phyloP scores from a whole-genome alignment of 2,113 vertebrate genomes.

The Nyctereutes procyonoides region DNA sequence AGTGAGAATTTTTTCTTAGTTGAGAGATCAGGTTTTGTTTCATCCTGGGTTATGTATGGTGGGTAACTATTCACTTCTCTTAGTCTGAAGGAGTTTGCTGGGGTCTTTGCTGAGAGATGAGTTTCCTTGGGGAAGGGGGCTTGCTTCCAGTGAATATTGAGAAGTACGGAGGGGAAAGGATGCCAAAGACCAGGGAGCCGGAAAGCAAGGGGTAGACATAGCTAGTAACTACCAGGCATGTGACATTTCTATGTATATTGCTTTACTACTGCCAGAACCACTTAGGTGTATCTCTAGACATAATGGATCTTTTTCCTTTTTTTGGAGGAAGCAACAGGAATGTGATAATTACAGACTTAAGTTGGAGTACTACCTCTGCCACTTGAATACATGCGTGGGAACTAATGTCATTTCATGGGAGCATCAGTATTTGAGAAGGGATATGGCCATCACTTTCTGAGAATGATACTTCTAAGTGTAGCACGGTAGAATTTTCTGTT shows the following conservation, averaged over 20 bases:
- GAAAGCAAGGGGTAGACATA: background rate
- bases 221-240: background rate
- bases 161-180: background rate
- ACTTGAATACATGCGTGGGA: background rate
- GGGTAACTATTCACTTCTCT: background rate
- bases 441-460: background rate
- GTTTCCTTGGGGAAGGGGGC: background rate
- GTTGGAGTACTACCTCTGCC: background rate
- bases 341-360: background rate
- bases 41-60: background rate
- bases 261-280: background rate
- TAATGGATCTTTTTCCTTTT: background rate
- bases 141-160: background rate
- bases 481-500: background rate
- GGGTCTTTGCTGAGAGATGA: background rate
- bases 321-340: background rate
- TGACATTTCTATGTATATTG: background rate
- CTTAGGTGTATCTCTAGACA: background rate
- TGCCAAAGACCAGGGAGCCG: background rate
- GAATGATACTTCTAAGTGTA: background rate
- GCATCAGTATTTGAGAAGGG: background rate
- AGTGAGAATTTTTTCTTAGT: conserved; percentile 20
- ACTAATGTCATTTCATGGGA: background rate
- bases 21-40: conserved; percentile 2
- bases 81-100: background rate